These are phyloP conservation scores for Muscicapa adusta DNA, from an alignment of 2,113 vertebrate genomes.

Conservation along the genomic window DNA sequence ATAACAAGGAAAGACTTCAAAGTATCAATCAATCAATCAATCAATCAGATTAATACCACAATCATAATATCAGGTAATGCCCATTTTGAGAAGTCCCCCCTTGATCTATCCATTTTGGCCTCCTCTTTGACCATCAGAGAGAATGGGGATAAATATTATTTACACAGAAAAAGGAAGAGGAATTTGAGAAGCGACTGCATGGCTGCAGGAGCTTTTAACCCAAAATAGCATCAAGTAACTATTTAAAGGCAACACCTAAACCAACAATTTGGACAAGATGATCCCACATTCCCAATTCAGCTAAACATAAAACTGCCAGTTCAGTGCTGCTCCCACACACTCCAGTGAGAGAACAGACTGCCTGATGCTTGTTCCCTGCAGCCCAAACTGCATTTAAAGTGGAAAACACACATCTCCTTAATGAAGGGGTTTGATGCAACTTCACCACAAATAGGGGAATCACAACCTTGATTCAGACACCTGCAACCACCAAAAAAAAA, in stretches of 20 bases:
- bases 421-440: not conserved
- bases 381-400: not conserved
- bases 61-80: not conserved
- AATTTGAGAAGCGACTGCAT: not conserved
- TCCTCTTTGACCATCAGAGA: not conserved
- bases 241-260: not conserved
- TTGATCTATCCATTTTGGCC: not conserved
- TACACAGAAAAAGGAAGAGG: not conserved
- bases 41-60: not conserved
- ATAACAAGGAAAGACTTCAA: not conserved
- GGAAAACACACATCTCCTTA: not conserved
- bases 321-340: not conserved
- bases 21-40: not conserved
- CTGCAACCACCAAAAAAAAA: not conserved
- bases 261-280: not conserved
- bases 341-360: not conserved
- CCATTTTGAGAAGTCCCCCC: not conserved
- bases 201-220: not conserved
- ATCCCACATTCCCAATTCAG: not conserved
- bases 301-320: not conserved
- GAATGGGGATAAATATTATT: not conserved
- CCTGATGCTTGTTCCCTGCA: not conserved
- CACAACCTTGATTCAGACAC: not conserved
- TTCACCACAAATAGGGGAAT: not conserved
- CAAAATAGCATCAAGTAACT: not conserved